Percentiles rank a stretch among this genome's conserved stretches.
Conservation (phyloP, 2,888 invertebrate species). For the Eurytoma adleriae region DNA sequence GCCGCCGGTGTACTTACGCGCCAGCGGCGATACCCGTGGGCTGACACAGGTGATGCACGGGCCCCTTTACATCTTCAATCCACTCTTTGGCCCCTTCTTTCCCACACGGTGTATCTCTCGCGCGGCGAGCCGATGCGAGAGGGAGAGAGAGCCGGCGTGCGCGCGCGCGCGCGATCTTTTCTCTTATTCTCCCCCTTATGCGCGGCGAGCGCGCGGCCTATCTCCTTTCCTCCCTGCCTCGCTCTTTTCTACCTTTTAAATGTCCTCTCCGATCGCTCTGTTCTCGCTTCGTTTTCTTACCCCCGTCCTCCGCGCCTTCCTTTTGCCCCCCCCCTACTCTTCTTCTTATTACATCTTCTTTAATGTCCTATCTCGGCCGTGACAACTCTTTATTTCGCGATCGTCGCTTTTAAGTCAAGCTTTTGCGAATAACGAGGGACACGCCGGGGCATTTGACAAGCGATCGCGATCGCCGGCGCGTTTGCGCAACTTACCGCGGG, state of each 20-base stretch:
- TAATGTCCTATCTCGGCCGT: slow-evolving; percentile 53
- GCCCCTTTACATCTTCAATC: slow-evolving; percentile 68
- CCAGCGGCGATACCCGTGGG: slow-evolving; percentile 67
- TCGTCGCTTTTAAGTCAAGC: slow-evolving; percentile 46
- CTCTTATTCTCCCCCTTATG: slow-evolving; percentile 54
- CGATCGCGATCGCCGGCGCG: slow-evolving; percentile 36
- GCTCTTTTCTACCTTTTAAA: slow-evolving; percentile 41
- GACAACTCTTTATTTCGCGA: slow-evolving; percentile 57
- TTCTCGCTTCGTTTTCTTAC: slow-evolving; percentile 51
- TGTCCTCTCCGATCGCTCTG: slow-evolving; percentile 46
- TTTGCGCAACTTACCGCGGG: slow-evolving; percentile 8
- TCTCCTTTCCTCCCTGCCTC: slow-evolving; percentile 36
- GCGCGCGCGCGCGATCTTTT: slow-evolving; percentile 48
- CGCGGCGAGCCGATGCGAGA: slow-evolving; percentile 27
- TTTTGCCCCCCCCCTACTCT: background rate
- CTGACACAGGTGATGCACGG: slow-evolving; percentile 70
- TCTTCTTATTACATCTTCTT: slow-evolving; percentile 54
- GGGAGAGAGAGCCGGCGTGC: slow-evolving; percentile 31
- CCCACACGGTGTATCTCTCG: slow-evolving; percentile 63
- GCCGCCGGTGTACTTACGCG: slow-evolving; percentile 56
- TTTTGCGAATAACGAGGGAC: slow-evolving; percentile 47
- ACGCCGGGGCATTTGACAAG: slow-evolving; percentile 22
- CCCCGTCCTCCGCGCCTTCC: slow-evolving; percentile 15
- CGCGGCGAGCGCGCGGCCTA: slow-evolving; percentile 44
- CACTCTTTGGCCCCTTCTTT: slow-evolving; percentile 66